These are phyloP conservation scores for Siderastrea siderea DNA, from an alignment of 92 coral and sea anemone genomes.

Conservation along the genomic window DNA sequence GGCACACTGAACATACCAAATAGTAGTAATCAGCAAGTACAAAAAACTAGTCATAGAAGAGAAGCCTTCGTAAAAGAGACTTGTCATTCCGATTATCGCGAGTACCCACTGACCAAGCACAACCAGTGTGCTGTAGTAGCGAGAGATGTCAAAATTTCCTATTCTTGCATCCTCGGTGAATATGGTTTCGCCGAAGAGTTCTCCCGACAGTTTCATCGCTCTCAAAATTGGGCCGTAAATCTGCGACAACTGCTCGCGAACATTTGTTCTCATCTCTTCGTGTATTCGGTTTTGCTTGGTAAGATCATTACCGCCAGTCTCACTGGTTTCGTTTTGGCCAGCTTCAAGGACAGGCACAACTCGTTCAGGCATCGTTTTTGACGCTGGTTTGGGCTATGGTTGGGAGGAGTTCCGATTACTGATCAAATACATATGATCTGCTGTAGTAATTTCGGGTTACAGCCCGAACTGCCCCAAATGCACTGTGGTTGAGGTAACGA, in stretches of 20 bases:
- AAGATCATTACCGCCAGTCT: background rate
- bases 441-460: too few relatives aligned
- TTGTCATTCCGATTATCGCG: background rate
- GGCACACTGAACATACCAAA: constrained; percentile 23
- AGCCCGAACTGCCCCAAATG: too few relatives aligned
- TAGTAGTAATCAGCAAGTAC: background rate
- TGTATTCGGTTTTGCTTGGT: background rate
- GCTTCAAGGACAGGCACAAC: background rate
- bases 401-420: background rate
- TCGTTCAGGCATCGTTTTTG: background rate
- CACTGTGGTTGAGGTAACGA: too few relatives aligned
- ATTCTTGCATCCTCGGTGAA: background rate
- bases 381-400: background rate
- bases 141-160: background rate
- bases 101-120: constrained; percentile 14
- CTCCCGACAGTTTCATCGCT: constrained; percentile 25
- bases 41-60: background rate
- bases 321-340: background rate
- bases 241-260: background rate
- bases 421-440: background rate
- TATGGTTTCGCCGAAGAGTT: constrained; percentile 16
- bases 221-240: constrained; percentile 14
- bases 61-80: background rate
- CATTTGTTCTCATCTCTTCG: background rate
- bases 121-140: background rate